phyloP scores from a whole-genome alignment of 2,888 invertebrate species.

The Fabriciana adippe region DNA sequence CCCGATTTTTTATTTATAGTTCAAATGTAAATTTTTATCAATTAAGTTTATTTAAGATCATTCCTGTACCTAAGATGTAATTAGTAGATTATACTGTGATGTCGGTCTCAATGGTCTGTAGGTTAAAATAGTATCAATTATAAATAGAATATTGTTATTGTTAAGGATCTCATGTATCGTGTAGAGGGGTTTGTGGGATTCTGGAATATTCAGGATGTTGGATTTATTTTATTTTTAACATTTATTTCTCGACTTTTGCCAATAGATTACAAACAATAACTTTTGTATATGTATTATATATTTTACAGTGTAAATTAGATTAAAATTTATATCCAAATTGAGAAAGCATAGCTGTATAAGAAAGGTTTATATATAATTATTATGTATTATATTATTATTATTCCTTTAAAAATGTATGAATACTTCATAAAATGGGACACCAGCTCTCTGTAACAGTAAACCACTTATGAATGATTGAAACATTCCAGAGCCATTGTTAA shows the following conservation, averaged over 20 bases:
- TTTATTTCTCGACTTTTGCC: conserved; percentile 32
- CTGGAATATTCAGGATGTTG: conserved; percentile 70
- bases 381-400: conserved; percentile 38
- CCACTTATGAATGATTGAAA: conserved; percentile 70
- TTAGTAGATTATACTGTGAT: conserved; percentile 80
- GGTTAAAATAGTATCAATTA: conserved; percentile 78
- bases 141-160: conserved; percentile 77
- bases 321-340: conserved; percentile 37
- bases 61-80: conserved; percentile 80
- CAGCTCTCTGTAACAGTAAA: conserved; percentile 71
- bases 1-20: conserved; percentile 67
- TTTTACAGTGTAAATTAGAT: conserved; percentile 33
- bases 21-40: conserved; percentile 70
- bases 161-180: conserved; percentile 81
- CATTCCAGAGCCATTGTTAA: conserved; percentile 83
- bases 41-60: conserved; percentile 71
- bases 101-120: conserved; percentile 80
- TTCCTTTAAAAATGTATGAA: conserved; percentile 33
- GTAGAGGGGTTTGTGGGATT: conserved; percentile 71
- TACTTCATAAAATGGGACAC: conserved; percentile 41
- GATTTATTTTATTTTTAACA: conserved; percentile 52
- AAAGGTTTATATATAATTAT: conserved; percentile 33
- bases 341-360: conserved; percentile 41
- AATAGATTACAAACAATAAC: conserved; percentile 33
- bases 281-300: conserved; percentile 33